Conservation (phyloP, 2,797 vertebrate genomes). For the Neopelma chrysocephalum region DNA sequence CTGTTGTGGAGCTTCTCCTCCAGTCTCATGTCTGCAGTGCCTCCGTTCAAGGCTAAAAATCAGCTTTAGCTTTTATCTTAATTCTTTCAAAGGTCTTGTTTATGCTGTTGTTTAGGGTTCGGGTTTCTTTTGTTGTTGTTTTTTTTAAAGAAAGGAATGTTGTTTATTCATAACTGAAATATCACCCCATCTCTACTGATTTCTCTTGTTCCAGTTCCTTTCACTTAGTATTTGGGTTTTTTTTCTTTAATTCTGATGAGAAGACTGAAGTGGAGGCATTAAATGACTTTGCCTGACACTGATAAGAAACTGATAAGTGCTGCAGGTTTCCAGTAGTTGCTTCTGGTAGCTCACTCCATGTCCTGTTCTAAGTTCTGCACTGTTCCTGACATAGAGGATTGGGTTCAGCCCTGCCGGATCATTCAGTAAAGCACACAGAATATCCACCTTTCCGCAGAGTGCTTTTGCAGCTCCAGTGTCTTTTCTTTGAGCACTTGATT, state of each 20-base stretch:
- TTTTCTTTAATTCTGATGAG: not conserved
- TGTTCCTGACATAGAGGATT: conserved; percentile 20
- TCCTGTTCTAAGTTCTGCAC: not conserved
- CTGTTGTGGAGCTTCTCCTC: not conserved
- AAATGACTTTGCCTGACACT: not conserved
- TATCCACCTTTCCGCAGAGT: conserved; percentile 47
- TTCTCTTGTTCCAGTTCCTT: not conserved
- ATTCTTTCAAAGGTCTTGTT: not conserved
- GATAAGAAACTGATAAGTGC: not conserved
- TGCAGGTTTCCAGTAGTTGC: not conserved
- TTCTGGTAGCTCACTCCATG: conserved; percentile 8
- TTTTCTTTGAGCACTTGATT: conserved; percentile 62
- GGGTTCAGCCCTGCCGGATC: conserved; percentile 42
- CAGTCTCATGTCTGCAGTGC: not conserved
- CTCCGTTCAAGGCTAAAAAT: not conserved
- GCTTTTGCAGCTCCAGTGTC: conserved; percentile 63
- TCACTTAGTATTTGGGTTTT: not conserved
- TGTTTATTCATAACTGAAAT: conserved; percentile 27
- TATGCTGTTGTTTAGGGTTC: not conserved
- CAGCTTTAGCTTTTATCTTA: not conserved
- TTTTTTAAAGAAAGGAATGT: not conserved
- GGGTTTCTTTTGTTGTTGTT: not conserved
- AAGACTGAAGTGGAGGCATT: not conserved
- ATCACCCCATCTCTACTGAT: not conserved
- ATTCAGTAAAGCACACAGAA: conserved; percentile 45